phyloP scores from a whole-genome alignment of 2,888 invertebrate genomes.

The Agrotis segetum region DNA sequence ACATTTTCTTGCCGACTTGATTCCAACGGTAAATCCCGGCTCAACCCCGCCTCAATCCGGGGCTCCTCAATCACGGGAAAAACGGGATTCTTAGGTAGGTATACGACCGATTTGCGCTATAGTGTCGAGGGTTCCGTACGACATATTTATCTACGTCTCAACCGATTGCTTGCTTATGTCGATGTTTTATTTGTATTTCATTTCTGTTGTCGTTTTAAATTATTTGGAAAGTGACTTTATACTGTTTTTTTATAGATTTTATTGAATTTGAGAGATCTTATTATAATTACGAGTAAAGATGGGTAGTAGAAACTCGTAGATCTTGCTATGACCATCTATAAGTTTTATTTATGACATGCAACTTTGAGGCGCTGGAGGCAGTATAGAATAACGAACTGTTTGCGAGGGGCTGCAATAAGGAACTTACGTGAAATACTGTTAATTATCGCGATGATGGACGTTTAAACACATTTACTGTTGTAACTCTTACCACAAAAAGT shows the following conservation, averaged over 20 bases:
- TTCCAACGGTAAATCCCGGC: slow-evolving; percentile 61
- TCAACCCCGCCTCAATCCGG: slow-evolving; percentile 72
- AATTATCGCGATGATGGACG: too few relatives aligned
- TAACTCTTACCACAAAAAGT: too few relatives aligned
- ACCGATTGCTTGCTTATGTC: slow-evolving; percentile 46
- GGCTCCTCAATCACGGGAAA: slow-evolving; percentile 75
- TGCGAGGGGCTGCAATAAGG: too few relatives aligned
- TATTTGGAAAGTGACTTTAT: slow-evolving; percentile 18
- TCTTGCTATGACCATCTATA: not conserved
- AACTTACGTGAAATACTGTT: too few relatives aligned
- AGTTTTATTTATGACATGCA: too few relatives aligned
- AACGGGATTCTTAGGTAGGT: slow-evolving; percentile 69
- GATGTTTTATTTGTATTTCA: slow-evolving; percentile 48
- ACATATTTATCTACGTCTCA: slow-evolving; percentile 57
- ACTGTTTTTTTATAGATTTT: not conserved
- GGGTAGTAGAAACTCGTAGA: too few relatives aligned
- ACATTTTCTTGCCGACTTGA: slow-evolving; percentile 69
- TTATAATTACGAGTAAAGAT: not conserved
- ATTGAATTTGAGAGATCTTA: not conserved
- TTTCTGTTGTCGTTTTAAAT: slow-evolving; percentile 30
- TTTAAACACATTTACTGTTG: too few relatives aligned
- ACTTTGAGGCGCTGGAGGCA: too few relatives aligned
- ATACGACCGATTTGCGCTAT: slow-evolving; percentile 62
- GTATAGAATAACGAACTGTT: too few relatives aligned
- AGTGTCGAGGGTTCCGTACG: slow-evolving; percentile 52